Conservation (phyloP, 2,888 invertebrate genomes). For the Eledona agricola region DNA sequence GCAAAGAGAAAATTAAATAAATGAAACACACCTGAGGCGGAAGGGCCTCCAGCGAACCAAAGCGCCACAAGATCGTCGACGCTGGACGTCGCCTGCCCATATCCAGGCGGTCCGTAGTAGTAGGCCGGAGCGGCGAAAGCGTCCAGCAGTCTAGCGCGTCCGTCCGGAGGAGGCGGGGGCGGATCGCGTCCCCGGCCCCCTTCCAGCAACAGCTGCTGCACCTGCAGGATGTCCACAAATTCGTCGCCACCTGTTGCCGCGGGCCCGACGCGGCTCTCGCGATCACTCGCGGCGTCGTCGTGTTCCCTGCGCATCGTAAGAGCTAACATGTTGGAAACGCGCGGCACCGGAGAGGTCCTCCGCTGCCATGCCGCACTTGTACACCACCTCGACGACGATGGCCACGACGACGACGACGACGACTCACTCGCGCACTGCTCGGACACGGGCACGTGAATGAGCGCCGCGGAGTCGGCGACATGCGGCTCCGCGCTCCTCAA, state of each 20-base stretch:
- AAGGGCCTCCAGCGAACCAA: slow-evolving; percentile 74
- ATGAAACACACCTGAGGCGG: slow-evolving; percentile 59
- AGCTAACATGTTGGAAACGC: slow-evolving; percentile 64
- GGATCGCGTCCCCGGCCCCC: slow-evolving; percentile 42
- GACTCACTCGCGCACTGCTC: slow-evolving; percentile 36
- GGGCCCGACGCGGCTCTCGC: slow-evolving; percentile 45
- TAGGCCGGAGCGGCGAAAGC: slow-evolving; percentile 55
- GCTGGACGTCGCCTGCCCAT: slow-evolving; percentile 61
- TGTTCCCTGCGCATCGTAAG: slow-evolving; percentile 82
- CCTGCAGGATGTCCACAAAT: slow-evolving; percentile 85
- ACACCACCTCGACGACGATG: slow-evolving; percentile 63
- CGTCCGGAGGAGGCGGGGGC: slow-evolving; percentile 34
- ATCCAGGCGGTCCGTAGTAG: slow-evolving; percentile 43
- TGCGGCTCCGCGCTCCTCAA: slow-evolving; percentile 58
- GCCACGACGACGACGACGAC: slow-evolving; percentile 64
- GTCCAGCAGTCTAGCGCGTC: slow-evolving; percentile 52
- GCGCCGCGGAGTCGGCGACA: slow-evolving; percentile 31
- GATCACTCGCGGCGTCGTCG: slow-evolving; percentile 61
- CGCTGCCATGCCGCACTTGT: slow-evolving; percentile 65
- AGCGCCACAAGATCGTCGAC: slow-evolving; percentile 80
- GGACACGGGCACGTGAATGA: slow-evolving; percentile 57
- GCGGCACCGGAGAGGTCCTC: slow-evolving; percentile 66
- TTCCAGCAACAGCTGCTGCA: slow-evolving; percentile 75
- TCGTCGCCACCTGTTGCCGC: slow-evolving; percentile 65
- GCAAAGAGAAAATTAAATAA: too few relatives aligned